Evolutionary conservation across 2,888 invertebrate genomes (phyloP).

Genomic region (Apotomis turbidana): DNA sequence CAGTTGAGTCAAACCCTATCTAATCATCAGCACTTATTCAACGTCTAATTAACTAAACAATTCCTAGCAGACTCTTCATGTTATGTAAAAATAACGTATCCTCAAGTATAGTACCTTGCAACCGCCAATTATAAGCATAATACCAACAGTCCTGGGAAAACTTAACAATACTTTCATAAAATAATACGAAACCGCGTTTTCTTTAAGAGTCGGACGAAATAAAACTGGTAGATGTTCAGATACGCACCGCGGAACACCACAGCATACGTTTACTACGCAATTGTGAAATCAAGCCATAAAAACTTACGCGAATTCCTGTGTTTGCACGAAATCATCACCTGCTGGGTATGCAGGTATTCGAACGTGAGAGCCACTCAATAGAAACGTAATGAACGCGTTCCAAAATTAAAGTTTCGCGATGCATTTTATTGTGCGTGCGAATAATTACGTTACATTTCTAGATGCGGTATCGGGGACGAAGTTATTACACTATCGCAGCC

Average conservation of each 20-base stretch:
- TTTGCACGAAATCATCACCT: slow-evolving; percentile 12
- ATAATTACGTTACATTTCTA: slow-evolving; percentile 80
- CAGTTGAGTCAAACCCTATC: neutral
- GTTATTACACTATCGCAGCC: slow-evolving; percentile 70
- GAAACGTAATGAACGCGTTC: slow-evolving; percentile 41
- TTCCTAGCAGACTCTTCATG: slow-evolving; percentile 1
- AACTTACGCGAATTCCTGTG: slow-evolving; percentile 24
- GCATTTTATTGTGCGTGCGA: slow-evolving; percentile 73
- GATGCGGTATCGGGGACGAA: slow-evolving; percentile 65
- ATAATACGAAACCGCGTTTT: slow-evolving; percentile 38
- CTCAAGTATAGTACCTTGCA: slow-evolving; percentile 11
- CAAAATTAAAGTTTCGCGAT: slow-evolving; percentile 44
- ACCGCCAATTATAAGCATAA: slow-evolving; percentile 34
- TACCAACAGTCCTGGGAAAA: slow-evolving; percentile 37
- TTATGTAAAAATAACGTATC: slow-evolving; percentile 14
- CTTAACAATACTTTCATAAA: slow-evolving; percentile 41
- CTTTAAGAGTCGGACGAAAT: slow-evolving; percentile 35
- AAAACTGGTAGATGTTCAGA: slow-evolving; percentile 40
- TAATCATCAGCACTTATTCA: neutral
- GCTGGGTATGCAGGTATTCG: slow-evolving; percentile 9
- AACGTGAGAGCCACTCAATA: slow-evolving; percentile 29
- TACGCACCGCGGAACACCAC: slow-evolving; percentile 42
- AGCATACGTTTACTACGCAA: slow-evolving; percentile 44
- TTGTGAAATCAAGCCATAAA: slow-evolving; percentile 45
- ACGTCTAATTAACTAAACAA: slow-evolving; percentile 7